Conservation (phyloP, 2,888 invertebrate genomes). For the Rhagonycha fulva region DNA sequence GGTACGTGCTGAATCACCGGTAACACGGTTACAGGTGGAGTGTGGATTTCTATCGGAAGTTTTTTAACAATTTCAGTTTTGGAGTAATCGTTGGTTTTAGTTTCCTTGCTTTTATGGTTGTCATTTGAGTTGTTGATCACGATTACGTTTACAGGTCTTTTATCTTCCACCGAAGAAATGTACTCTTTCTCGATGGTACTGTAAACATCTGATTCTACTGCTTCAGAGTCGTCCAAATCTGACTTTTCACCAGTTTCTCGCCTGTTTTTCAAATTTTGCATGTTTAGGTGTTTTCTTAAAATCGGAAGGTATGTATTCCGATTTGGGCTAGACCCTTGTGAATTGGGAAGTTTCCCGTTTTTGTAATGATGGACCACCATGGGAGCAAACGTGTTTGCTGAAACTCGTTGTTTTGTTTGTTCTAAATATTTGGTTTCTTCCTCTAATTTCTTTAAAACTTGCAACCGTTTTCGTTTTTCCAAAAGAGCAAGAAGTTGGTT, state of each 20-base stretch:
- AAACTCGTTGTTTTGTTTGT: background rate
- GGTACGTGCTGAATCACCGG: background rate
- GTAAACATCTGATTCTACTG: background rate
- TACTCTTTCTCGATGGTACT: background rate
- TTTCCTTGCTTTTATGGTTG: constrained; percentile 23
- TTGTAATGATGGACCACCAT: background rate
- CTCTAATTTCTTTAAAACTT: background rate
- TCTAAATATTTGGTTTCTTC: background rate
- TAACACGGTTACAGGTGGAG: background rate
- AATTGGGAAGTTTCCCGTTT: background rate
- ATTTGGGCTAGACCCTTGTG: too few species aligned
- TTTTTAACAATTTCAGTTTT: background rate
- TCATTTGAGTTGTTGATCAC: constrained; percentile 43
- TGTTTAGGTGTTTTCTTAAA: background rate
- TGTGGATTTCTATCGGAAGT: background rate
- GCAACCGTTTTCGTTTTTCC: background rate
- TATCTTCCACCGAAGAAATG: background rate
- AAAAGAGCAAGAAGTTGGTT: background rate
- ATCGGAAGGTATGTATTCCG: background rate
- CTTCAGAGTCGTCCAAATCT: background rate
- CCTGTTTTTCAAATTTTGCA: background rate
- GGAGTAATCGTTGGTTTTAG: background rate
- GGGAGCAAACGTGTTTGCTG: background rate
- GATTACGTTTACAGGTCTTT: constrained; percentile 33
- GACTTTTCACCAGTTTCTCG: background rate